These are phyloP conservation scores for Cyphomyrmex costatus DNA, from an alignment of 1,140 invertebrate genomes.

Conservation along the genomic window DNA sequence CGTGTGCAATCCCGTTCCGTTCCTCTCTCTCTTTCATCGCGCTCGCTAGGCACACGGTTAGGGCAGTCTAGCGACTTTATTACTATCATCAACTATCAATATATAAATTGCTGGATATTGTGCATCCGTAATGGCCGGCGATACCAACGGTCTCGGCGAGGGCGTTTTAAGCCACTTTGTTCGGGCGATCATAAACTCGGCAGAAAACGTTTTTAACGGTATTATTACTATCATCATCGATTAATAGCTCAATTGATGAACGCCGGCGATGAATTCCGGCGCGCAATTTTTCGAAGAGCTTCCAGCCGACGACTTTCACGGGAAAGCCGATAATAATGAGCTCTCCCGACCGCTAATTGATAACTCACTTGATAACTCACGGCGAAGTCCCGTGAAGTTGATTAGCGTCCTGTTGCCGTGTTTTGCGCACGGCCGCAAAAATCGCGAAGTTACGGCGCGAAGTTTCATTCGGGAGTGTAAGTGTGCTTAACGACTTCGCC, in stretches of 20 bases:
- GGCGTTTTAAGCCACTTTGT: constrained; percentile 41
- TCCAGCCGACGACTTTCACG: background rate
- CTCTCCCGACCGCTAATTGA: constrained; percentile 24
- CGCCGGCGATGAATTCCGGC: background rate
- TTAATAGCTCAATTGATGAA: constrained; percentile 63
- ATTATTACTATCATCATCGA: constrained; percentile 48
- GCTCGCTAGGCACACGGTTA: constrained; percentile 41
- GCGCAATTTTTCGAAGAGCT: constrained; percentile 28
- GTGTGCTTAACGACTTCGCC: constrained; percentile 47
- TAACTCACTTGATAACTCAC: constrained; percentile 36
- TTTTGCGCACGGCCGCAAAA: constrained; percentile 39
- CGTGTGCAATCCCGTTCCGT: constrained; percentile 19
- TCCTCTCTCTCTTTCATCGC: background rate
- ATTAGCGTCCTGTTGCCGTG: constrained; percentile 43
- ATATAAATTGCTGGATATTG: constrained; percentile 62
- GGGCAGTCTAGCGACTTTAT: constrained; percentile 61
- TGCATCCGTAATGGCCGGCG: constrained; percentile 48
- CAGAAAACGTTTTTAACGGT: constrained; percentile 27
- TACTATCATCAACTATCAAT: constrained; percentile 70
- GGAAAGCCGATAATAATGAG: constrained; percentile 21
- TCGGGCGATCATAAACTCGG: constrained; percentile 39
- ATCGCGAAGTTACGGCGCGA: constrained; percentile 31
- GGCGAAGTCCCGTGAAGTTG: constrained; percentile 13
- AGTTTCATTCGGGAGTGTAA: constrained; percentile 43
- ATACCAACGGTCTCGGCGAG: constrained; percentile 7